Percentiles rank a stretch among this genome's conserved stretches.
Evolutionary conservation across 2,888 invertebrate species (phyloP).

Genomic region (Cosmia trapezina): DNA sequence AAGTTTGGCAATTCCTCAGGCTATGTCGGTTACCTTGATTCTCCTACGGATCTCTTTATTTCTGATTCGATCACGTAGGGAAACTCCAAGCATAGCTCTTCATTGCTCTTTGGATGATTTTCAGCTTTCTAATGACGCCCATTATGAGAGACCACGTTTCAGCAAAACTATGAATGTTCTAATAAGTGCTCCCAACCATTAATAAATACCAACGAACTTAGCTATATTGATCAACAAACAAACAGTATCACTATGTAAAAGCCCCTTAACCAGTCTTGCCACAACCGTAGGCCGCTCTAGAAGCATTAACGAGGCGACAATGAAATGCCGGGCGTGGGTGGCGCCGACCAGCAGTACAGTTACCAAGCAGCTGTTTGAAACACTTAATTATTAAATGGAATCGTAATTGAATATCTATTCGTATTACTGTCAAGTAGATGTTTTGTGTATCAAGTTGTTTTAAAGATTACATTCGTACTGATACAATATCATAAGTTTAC

Average conservation of each 20-base stretch:
- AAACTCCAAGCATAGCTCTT: too few relatives aligned
- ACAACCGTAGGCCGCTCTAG: constrained; percentile 46
- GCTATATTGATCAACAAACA: not conserved
- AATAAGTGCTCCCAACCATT: not conserved
- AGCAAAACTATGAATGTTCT: not conserved
- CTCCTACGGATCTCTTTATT: too few relatives aligned
- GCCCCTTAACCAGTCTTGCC: constrained; percentile 33
- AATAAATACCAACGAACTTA: not conserved
- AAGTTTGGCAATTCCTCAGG: too few relatives aligned
- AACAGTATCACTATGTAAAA: constrained; percentile 16
- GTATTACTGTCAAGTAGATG: constrained; percentile 24
- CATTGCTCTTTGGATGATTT: too few relatives aligned
- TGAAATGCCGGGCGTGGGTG: constrained; percentile 57
- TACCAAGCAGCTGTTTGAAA: constrained; percentile 25
- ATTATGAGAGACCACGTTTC: too few relatives aligned
- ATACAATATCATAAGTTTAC: not conserved
- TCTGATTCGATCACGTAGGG: too few relatives aligned
- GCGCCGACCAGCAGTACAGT: constrained; percentile 9
- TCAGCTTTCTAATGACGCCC: too few relatives aligned
- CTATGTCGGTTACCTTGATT: too few relatives aligned
- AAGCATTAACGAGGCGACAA: constrained; percentile 64
- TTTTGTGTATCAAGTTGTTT: not conserved
- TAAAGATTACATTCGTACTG: not conserved
- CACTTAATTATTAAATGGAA: constrained; percentile 47
- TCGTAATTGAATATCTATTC: constrained; percentile 40